These are phyloP conservation scores for Daktulosphaira vitifoliae DNA, from an alignment of 1,140 invertebrate genomes.

Conservation along the genomic window DNA sequence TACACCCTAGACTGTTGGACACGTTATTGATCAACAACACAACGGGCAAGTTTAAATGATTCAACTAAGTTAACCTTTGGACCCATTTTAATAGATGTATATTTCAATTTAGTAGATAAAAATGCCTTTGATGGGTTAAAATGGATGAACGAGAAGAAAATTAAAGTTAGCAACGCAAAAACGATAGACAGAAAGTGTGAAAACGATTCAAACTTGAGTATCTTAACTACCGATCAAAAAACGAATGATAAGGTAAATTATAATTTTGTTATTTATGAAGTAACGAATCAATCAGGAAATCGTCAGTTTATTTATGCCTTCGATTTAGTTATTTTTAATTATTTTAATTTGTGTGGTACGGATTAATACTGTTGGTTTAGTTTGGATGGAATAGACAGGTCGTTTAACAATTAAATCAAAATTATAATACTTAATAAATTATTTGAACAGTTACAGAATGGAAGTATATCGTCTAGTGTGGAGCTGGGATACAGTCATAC, in stretches of 20 bases:
- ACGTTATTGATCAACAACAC: constrained; percentile 7
- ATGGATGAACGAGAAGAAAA: constrained; percentile 14
- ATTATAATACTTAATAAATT: too few relatives aligned
- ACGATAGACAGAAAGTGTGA: not conserved
- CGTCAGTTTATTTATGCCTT: too few relatives aligned
- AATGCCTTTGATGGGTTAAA: not conserved
- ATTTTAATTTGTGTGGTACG: too few relatives aligned
- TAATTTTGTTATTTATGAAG: too few relatives aligned
- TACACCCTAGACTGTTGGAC: constrained; percentile 59
- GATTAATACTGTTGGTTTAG: too few relatives aligned
- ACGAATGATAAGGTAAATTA: not conserved
- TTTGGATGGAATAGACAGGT: too few relatives aligned
- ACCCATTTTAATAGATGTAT: too few relatives aligned
- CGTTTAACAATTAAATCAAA: too few relatives aligned
- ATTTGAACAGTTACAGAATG: constrained; percentile 42
- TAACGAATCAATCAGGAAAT: too few relatives aligned
- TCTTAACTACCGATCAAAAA: not conserved
- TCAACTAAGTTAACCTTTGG: too few relatives aligned
- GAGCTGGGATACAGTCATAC: constrained; percentile 73
- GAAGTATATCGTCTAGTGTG: constrained; percentile 62
- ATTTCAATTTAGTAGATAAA: constrained; percentile 1
- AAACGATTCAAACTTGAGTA: not conserved
- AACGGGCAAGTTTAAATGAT: not conserved
- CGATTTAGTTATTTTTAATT: too few relatives aligned
- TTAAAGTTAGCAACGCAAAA: not conserved